Evolutionary conservation across 2,888 invertebrate species (phyloP).

Genomic region (Orchesella flavescens): DNA sequence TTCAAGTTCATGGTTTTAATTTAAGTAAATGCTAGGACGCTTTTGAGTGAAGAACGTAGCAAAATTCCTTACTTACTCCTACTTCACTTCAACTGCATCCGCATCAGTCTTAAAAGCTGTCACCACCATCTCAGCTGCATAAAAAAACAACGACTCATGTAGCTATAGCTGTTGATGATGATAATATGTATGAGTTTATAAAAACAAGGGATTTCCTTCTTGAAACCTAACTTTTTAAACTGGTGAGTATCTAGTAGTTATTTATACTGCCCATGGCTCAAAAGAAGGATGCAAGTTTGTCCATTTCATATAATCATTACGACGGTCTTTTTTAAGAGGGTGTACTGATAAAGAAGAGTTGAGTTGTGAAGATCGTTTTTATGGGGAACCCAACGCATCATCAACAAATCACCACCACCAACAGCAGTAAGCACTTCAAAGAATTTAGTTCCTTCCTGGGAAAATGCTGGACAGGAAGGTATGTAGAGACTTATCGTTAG

Average conservation of each 20-base stretch:
- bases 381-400: slow-evolving; percentile 1
- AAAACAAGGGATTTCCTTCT: neutral
- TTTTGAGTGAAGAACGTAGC: slow-evolving; percentile 4
- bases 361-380: neutral
- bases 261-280: slow-evolving; percentile 7
- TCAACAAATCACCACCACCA: slow-evolving; percentile 10
- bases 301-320: neutral
- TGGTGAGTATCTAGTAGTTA: neutral
- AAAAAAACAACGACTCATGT: slow-evolving; percentile 3
- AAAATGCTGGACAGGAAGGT: slow-evolving; percentile 1
- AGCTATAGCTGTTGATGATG: neutral
- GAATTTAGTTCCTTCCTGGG: neutral
- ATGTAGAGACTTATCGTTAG: no score
- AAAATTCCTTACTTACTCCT: neutral
- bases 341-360: neutral
- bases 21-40: no score
- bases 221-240: neutral
- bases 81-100: slow-evolving; percentile 47
- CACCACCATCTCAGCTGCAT: slow-evolving; percentile 49
- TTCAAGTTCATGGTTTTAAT: neutral
- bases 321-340: neutral
- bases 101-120: slow-evolving; percentile 50
- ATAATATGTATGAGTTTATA: neutral
- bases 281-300: slow-evolving; percentile 7
- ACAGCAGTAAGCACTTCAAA: neutral